These are phyloP conservation scores for Aphaenogaster rudis DNA, from an alignment of 1,140 invertebrate species.

Conservation along the genomic window DNA sequence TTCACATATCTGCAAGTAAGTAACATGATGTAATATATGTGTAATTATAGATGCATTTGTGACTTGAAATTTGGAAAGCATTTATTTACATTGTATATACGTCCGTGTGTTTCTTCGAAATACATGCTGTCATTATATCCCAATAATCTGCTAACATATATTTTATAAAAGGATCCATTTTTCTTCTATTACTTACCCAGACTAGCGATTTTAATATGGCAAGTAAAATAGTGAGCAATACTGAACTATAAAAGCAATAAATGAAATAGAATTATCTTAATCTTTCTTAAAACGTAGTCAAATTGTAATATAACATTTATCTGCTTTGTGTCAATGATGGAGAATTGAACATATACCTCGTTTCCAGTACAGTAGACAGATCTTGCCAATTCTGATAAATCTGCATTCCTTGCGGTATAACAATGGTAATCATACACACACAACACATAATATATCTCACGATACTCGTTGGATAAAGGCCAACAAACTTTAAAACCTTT, in stretches of 20 bases:
- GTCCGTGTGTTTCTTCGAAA: slow-evolving; percentile 47
- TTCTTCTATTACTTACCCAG: slow-evolving; percentile 71
- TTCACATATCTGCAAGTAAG: slow-evolving; percentile 70
- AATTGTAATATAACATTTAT: slow-evolving; percentile 11
- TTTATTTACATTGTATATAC: slow-evolving; percentile 71
- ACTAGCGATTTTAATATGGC: slow-evolving; percentile 74
- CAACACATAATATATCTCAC: slow-evolving; percentile 68
- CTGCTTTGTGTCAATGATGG: not conserved
- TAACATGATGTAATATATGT: slow-evolving; percentile 19
- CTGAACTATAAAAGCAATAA: slow-evolving; percentile 71
- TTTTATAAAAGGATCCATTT: slow-evolving; percentile 65
- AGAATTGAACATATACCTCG: slow-evolving; percentile 64
- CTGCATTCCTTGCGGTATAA: slow-evolving; percentile 73
- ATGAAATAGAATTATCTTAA: not conserved
- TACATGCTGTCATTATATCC: slow-evolving; percentile 61
- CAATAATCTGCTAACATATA: slow-evolving; percentile 78
- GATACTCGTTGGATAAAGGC: slow-evolving; percentile 76
- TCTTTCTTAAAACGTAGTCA: not conserved
- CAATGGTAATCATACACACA: slow-evolving; percentile 72
- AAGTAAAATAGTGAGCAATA: slow-evolving; percentile 75
- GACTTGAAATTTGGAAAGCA: slow-evolving; percentile 1
- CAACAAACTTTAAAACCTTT: slow-evolving; percentile 74
- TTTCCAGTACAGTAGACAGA: slow-evolving; percentile 74
- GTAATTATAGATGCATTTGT: not conserved
- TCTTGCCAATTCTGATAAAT: slow-evolving; percentile 71